Evolutionary conservation across 1,140 invertebrate species (phyloP), one percentile per base, ranked within the genome.

Genomic region (Asbolus verrucosus): DNA sequence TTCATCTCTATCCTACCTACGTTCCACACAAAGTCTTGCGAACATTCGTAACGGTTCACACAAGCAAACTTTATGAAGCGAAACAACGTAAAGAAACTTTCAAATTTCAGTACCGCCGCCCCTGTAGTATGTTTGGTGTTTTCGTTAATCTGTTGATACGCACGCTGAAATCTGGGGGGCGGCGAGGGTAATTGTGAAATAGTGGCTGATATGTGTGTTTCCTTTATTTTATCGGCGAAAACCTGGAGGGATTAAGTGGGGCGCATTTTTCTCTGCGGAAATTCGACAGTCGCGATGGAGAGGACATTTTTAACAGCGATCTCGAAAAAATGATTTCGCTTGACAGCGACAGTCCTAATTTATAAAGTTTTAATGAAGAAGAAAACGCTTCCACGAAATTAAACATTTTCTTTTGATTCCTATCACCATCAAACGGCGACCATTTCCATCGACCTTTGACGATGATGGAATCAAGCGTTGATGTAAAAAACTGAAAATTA

Each of bases 101-200:
- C 33, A 30, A 24, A 54, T 27, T 46, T 62, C 30, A 31, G n/a
- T 27, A n/a, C 9, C 9, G 31, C 31, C 11, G 21, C 59, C 15
- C 15, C 13, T 8, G 11, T 62, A 62, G 36, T 36, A 62, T 62
- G 31, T 62, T 62, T 24, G 19, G 61, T 41, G 13, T 63, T 39
- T 63, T 39, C 33, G 61, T 41, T 63, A 63, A 63, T 63, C 61
- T 39, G 18, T 63, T 21, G 61, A 63, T 63, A 63, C 59, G 36
- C 8, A 3, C 5, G n/a, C n/a, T n/a, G 6, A 46, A 18, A 46
- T 46, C 15, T 9, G 19, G 16, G 15, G 13, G 13, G 41, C 6
- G 13, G 15, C 6, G 11, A 16, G 16, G 16, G 27, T 59, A 59
- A 59, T 59, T 59, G 50, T 59, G 50, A 59, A 19, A 59, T 59